Evolutionary conservation across 2,888 invertebrate genomes (phyloP), one percentile per base, ranked within the genome.

Genomic region (Phytoseiulus persimilis): DNA sequence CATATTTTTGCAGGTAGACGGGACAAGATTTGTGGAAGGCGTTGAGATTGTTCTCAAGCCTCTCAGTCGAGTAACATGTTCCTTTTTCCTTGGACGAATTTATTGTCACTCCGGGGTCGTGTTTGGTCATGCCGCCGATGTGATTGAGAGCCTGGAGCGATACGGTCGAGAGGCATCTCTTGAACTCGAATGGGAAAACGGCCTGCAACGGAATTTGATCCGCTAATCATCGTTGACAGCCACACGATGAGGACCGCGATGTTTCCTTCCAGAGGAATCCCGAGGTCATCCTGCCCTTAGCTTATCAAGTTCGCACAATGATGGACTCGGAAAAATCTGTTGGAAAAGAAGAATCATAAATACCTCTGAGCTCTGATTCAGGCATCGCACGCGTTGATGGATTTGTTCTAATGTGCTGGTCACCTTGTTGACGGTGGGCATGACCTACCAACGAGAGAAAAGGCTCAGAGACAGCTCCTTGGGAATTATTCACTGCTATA

Each of bases 21-120:
- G 87, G 87, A 45, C 87, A 87, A 33, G 32, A 33, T 45, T 87
- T 87, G 11, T 87, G 87, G n/a, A 87, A 39, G 39, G n/a, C 45
- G 87, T 87, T 87, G 87, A 87, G 32, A 14, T 87, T 31, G 39
- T 87, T n/a, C 5, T 33, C 87, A 39, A 87, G 33, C 31, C 33
- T n/a, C 23, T 87, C 32, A 18, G 32, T 32, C 33, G 87, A 87
- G n/a, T 39, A 39, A 31, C 87, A 31, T 3, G n/a, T 32, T 6
- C 87, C 87, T 87, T 87, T n/a, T 18, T n/a, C 45, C 18, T 87
- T 5, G 39, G 33, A 32, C 9, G 87, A 31, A 23, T 14, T 31
- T n/a, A 87, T 31, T 11, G 87, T n/a, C n/a, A 33, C n/a, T 45
- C 39, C 32, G 0, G 33, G 87, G n/a, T 87, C 87, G 45, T 87